Conservation (phyloP, 1,140 invertebrate species). For the Ceratosolen fusciceps region DNA sequence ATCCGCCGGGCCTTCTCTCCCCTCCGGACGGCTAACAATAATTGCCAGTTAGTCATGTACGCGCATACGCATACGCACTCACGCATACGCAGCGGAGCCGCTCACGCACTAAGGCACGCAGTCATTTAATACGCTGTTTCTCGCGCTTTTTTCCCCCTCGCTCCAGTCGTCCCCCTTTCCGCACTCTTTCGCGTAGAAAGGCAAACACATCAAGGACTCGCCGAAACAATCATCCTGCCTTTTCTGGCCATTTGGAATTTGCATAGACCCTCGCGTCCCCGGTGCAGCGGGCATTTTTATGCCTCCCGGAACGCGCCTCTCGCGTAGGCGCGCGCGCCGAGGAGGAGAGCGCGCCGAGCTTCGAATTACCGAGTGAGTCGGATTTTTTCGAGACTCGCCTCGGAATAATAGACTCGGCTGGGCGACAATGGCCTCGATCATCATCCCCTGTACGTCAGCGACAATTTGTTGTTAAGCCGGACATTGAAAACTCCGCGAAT, state of each 20-base stretch:
- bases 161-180: background rate
- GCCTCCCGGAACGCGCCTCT: background rate
- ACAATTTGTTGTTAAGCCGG: background rate
- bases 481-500: no score
- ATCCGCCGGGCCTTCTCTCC: constrained; percentile 52
- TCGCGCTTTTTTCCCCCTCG: constrained; percentile 35
- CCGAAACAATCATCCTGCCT: constrained; percentile 52
- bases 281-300: constrained; percentile 36
- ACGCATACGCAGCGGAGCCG: no score
- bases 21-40: constrained; percentile 34
- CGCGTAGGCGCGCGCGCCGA: constrained; percentile 22
- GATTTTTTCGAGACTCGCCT: constrained; percentile 38
- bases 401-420: constrained; percentile 31
- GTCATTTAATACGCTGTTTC: constrained; percentile 24
- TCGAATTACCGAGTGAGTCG: constrained; percentile 32
- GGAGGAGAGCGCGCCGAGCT: constrained; percentile 43
- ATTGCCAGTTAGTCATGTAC: constrained; percentile 52
- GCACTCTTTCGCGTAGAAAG: constrained; percentile 22
- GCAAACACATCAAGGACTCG: constrained; percentile 46
- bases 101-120: no score
- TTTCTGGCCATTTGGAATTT: constrained; percentile 43
- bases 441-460: constrained; percentile 36
- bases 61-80: no score
- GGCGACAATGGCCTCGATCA: constrained; percentile 28
- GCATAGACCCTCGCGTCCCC: background rate